A percentile compares a stretch with the other conserved stretches of the same genome.
These are phyloP conservation scores for Rhamnusium bicolor DNA, from an alignment of 2,888 invertebrate genomes.

Conservation along the genomic window DNA sequence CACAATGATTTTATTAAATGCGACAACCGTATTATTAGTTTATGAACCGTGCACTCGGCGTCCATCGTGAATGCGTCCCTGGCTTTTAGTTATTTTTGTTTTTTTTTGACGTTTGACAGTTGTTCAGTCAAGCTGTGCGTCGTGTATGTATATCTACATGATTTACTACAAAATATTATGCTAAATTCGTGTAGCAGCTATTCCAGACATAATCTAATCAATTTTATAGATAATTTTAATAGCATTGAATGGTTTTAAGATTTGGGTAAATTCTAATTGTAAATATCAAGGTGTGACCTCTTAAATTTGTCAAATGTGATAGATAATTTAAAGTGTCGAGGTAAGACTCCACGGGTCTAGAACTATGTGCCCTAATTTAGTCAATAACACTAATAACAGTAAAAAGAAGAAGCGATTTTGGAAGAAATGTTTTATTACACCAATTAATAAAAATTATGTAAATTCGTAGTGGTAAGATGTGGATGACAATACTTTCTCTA, in stretches of 20 bases:
- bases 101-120: slow-evolving; percentile 10
- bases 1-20: no score
- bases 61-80: not conserved
- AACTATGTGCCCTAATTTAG: slow-evolving; percentile 21
- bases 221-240: not conserved
- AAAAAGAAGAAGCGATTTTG: slow-evolving; percentile 19
- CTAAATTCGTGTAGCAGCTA: not conserved
- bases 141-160: not conserved
- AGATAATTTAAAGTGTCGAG: not conserved
- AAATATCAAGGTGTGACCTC: slow-evolving; percentile 30
- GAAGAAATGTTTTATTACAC: not conserved
- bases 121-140: not conserved
- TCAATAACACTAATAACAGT: slow-evolving; percentile 4
- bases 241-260: not conserved
- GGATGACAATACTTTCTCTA: slow-evolving; percentile 53
- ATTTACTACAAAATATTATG: not conserved
- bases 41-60: no score
- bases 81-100: slow-evolving; percentile 3
- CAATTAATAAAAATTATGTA: slow-evolving; percentile 7
- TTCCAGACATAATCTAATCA: slow-evolving; percentile 1
- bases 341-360: not conserved
- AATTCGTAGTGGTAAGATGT: slow-evolving; percentile 47
- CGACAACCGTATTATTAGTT: no score
- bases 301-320: slow-evolving; percentile 1
- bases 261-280: not conserved